These are phyloP conservation scores for Ictalurus furcatus DNA, from an alignment of 2,113 vertebrate species.

Conservation along the genomic window DNA sequence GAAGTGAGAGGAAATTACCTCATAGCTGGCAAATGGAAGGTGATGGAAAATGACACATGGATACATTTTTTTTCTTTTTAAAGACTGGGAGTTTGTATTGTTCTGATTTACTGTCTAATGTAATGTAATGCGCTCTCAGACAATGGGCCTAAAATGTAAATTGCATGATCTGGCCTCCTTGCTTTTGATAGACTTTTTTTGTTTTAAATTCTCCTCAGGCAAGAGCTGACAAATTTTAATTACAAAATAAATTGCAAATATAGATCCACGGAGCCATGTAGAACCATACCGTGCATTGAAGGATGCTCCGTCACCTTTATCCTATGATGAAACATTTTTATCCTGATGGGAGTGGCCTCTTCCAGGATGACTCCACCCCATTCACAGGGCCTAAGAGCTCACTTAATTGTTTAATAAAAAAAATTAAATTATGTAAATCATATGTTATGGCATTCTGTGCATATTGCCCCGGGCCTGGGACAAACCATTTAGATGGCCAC, in stretches of 20 bases:
- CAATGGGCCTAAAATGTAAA: background rate
- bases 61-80: conserved; percentile 6
- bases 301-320: background rate
- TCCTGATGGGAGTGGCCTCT: background rate
- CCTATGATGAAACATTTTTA: background rate
- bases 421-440: no score
- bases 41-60: conserved; percentile 12
- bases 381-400: background rate
- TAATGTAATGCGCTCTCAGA: conserved; percentile 7
- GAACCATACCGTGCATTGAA: background rate
- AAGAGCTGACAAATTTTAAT: background rate
- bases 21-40: conserved; percentile 37
- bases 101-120: background rate
- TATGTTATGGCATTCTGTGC: no score
- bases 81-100: conserved; percentile 12
- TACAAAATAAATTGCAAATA: background rate
- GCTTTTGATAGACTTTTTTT: background rate
- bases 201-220: conserved; percentile 24
- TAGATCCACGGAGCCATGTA: background rate
- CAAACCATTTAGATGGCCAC: no score
- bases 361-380: background rate
- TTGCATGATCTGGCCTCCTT: background rate
- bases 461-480: no score
- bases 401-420: background rate
- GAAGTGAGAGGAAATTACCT: conserved; percentile 19